A percentile compares a stretch with the other conserved stretches of the same genome.
Evolutionary conservation across 1,140 invertebrate genomes (phyloP).

Genomic region (Apis cerana): DNA sequence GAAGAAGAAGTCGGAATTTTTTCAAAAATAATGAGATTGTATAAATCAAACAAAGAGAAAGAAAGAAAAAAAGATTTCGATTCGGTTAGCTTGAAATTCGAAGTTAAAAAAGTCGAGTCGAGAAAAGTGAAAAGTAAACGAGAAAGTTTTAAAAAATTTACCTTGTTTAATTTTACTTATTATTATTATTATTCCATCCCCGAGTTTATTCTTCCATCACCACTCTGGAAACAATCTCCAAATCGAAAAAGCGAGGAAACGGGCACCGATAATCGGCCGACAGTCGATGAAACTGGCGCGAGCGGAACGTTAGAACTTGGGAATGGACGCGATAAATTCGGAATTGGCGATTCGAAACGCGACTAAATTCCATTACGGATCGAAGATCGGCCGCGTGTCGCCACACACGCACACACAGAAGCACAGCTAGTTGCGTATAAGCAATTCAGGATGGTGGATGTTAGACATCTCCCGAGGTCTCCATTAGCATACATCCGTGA

Average conservation of each 20-base stretch:
- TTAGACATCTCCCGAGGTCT: constrained; percentile 74
- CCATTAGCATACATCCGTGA: constrained; percentile 76
- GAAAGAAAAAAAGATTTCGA: too few species aligned
- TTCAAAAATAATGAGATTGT: too few species aligned
- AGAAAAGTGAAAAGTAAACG: too few species aligned
- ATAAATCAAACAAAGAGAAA: too few species aligned
- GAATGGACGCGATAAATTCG: constrained; percentile 35
- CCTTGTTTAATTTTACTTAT: too few species aligned
- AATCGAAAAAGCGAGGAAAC: background rate
- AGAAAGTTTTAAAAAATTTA: too few species aligned
- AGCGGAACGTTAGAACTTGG: background rate
- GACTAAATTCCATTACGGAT: constrained; percentile 33
- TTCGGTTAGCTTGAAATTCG: too few species aligned
- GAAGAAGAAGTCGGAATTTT: too few species aligned
- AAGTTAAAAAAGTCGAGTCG: too few species aligned
- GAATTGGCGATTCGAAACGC: constrained; percentile 11
- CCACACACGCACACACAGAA: constrained; percentile 21
- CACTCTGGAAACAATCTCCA: background rate
- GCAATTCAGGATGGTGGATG: constrained; percentile 65
- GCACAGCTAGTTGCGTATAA: constrained; percentile 57
- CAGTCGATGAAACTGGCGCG: background rate
- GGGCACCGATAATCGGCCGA: background rate
- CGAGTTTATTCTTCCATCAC: background rate
- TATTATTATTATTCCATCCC: too few species aligned
- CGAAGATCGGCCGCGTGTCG: constrained; percentile 8